Evolutionary conservation across 2,888 invertebrate species (phyloP).

Genomic region (Mycalesis mineus): DNA sequence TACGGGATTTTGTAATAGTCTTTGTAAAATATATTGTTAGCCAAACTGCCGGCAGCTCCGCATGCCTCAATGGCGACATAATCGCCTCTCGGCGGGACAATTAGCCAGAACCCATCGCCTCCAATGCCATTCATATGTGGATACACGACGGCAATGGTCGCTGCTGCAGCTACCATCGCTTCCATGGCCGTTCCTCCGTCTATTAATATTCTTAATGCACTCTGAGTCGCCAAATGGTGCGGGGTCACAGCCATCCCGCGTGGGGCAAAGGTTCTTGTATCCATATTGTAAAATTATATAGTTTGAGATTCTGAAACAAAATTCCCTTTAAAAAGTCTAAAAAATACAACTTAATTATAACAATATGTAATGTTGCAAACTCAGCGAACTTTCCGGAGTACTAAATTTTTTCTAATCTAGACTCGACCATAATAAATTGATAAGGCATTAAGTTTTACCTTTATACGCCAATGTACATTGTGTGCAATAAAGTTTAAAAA

Average conservation of each 20-base stretch:
- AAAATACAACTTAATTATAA: too few species aligned
- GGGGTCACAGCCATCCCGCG: constrained; percentile 67
- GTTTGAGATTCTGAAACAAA: constrained; percentile 4
- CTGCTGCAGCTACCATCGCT: constrained; percentile 65
- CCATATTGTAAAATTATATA: constrained; percentile 32
- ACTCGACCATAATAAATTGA: too few species aligned
- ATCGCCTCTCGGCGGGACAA: constrained; percentile 58
- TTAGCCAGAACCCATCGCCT: constrained; percentile 68
- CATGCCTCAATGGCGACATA: constrained; percentile 65
- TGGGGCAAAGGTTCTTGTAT: constrained; percentile 48
- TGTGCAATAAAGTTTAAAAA: too few species aligned
- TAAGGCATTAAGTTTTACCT: too few species aligned
- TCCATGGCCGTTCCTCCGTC: constrained; percentile 69
- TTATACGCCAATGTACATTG: too few species aligned
- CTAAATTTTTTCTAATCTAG: too few species aligned
- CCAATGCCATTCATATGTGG: constrained; percentile 69
- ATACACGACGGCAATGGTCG: constrained; percentile 63
- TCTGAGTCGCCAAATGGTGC: constrained; percentile 65
- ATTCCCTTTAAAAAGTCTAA: too few species aligned
- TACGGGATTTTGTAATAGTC: constrained; percentile 48
- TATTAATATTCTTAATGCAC: constrained; percentile 54
- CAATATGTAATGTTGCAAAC: too few species aligned
- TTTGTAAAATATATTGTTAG: constrained; percentile 48
- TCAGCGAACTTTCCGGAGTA: too few species aligned
- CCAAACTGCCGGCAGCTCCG: constrained; percentile 59